Evolutionary conservation across 2,113 vertebrate species (phyloP).

Genomic region (Barbus barbus): DNA sequence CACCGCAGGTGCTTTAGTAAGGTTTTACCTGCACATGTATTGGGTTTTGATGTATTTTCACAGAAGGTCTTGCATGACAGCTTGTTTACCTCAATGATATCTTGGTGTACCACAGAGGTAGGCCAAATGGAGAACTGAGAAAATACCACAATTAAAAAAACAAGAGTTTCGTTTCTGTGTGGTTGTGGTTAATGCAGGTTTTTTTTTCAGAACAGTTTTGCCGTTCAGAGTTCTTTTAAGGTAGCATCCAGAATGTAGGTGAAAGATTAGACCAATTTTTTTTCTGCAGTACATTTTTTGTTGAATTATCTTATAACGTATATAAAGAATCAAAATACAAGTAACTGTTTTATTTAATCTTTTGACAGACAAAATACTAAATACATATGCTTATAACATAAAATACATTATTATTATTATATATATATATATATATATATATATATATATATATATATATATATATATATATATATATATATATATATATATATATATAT

Average conservation of each 20-base stretch:
- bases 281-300: neutral
- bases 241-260: neutral
- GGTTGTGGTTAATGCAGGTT: neutral
- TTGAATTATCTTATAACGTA: neutral
- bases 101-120: slow-evolving; percentile 43
- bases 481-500: too few relatives aligned
- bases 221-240: neutral
- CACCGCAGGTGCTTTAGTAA: neutral
- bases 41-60: neutral
- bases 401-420: too few relatives aligned
- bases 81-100: slow-evolving; percentile 36
- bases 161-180: neutral
- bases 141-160: slow-evolving; percentile 4
- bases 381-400: too few relatives aligned
- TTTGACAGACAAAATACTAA: neutral
- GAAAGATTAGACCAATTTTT: neutral
- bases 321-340: neutral
- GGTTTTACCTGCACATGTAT: neutral
- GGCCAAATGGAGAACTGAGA: slow-evolving; percentile 33
- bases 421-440: too few relatives aligned
- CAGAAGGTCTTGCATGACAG: neutral
- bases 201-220: neutral
- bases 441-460: too few relatives aligned
- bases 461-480: too few relatives aligned
- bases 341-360: neutral